A percentile compares a stretch with the other conserved stretches of the same genome.
Evolutionary conservation across 37 sponge, comb jelly and placozoan species (phyloP).

Genomic region (Bolinopsis microptera): DNA sequence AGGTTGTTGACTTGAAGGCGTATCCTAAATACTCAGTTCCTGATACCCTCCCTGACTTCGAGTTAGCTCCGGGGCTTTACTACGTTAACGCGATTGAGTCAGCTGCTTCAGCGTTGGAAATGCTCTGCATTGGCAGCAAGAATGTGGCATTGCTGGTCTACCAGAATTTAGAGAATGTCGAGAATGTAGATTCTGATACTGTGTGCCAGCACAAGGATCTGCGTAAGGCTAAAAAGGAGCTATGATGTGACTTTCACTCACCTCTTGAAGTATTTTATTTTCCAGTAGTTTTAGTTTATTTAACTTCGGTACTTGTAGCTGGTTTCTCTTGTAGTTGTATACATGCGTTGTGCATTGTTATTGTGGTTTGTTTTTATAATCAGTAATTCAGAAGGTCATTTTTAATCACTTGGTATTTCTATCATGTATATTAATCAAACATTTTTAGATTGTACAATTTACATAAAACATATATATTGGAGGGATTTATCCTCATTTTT

Average conservation of each 20-base stretch:
- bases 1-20: constrained; percentile 10
- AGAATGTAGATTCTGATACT: neutral
- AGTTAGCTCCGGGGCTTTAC: neutral
- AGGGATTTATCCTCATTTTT: no score
- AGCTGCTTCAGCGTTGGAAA: constrained; percentile 26
- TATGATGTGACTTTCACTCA: no score
- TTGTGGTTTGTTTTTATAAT: no score
- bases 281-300: no score
- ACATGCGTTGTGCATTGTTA: no score
- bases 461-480: no score
- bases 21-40: neutral
- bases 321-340: no score
- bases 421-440: no score
- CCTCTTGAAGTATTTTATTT: neutral
- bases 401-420: no score
- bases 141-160: constrained; percentile 12
- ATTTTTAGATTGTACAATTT: no score
- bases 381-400: no score
- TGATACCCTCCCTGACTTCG: neutral
- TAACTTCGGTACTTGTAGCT: no score
- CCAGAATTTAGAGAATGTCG: constrained; percentile 17
- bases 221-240: neutral
- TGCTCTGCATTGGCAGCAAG: constrained; percentile 22
- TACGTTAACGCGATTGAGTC: neutral
- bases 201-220: neutral